Evolutionary conservation across 2,113 vertebrate species (phyloP).

Genomic region (Phaethornis superciliosus): DNA sequence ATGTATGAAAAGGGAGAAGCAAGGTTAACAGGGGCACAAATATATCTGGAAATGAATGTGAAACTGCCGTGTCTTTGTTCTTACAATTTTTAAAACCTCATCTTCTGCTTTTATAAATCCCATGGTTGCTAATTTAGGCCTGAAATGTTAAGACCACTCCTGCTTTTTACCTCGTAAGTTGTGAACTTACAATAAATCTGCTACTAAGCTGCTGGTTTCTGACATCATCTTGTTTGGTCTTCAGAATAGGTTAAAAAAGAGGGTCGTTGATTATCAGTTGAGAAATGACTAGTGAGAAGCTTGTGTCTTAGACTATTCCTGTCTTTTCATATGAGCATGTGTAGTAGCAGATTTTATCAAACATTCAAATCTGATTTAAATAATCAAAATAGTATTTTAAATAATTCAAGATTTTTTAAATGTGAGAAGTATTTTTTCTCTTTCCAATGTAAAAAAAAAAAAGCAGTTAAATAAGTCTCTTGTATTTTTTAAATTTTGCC

Average conservation of each 20-base stretch:
- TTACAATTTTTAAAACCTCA: conserved; percentile 3
- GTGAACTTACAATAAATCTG: background rate
- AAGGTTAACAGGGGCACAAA: background rate
- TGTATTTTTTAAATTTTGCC: background rate
- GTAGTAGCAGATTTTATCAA: background rate
- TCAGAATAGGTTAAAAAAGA: background rate
- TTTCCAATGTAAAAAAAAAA: background rate
- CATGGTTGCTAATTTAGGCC: background rate
- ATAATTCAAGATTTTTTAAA: background rate
- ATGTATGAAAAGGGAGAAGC: background rate
- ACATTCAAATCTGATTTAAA: background rate
- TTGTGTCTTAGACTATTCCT: background rate
- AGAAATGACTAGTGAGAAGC: background rate
- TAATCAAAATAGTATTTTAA: background rate
- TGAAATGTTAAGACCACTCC: background rate
- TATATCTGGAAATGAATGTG: background rate
- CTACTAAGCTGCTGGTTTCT: background rate
- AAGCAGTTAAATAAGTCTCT: background rate
- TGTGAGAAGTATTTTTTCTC: background rate
- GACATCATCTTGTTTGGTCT: background rate
- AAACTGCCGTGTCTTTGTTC: background rate
- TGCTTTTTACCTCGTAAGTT: background rate
- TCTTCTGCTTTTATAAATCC: background rate
- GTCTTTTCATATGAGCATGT: background rate
- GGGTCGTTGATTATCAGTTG: background rate